Base-by-base conservation (phyloP, 2,797 vertebrate genomes). In the Danio aesculapii region DNA sequence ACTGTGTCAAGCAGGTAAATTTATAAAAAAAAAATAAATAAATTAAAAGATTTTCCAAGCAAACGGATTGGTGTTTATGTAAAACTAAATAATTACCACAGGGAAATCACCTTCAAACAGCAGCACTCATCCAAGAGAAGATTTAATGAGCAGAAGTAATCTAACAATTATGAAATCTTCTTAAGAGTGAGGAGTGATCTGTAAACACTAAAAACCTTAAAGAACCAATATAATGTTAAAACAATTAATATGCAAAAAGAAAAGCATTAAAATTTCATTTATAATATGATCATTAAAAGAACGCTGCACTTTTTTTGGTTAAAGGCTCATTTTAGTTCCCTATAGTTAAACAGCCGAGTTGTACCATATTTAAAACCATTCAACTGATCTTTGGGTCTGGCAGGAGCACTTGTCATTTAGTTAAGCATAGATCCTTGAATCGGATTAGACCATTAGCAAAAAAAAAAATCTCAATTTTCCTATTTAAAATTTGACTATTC, bases 121-220 rank as follows among this genome's bases (percentile, higher is more conserved):
- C 16, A 62, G 21, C 39, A 53, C 43, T 50, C 21, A 64, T 16
- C 21, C 8, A 52, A 52, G 46, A 41, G 49, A 77, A 68, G 70
- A 75, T 75, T 79, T 75, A 83, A 79, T 79, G 43, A 78, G 46
- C 47, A 46, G 13, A 67, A 68, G 19, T 46, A 68, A 17, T 44
- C 19, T 66, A 53, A 67, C 57, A 55, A 68, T 67, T 50, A 47
- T 11, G 0, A 13, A 81, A 61, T 58, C 47, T 83, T 66, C 68
- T 50, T 53, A 62, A 77, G n/a, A 50, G 30, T 44, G 41, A 14
- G 43, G 41, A 21, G 67, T 73, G 61, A 58, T 49, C 63, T 10
- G 62, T 50, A 19, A 17, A 52, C 4, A 8, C 41, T 19, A 43
- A 21, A 50, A 55, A 3, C 6, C 44, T 13, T 6, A 8, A 5